These are phyloP conservation scores for Phylloscopus trochiloides DNA, from an alignment of 2,113 vertebrate species.

Conservation along the genomic window DNA sequence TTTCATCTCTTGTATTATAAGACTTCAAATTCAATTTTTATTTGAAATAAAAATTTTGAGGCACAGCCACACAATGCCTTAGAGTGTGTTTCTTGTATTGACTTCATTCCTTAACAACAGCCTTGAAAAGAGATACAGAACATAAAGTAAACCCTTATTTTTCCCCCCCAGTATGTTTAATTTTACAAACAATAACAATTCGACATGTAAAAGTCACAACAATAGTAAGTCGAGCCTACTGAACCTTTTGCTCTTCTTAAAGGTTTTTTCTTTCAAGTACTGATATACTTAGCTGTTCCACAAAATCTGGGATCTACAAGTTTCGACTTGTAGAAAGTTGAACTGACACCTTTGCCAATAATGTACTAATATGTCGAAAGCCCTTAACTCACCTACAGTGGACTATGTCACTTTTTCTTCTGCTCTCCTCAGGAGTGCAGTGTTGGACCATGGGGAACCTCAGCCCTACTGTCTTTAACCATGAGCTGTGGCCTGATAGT, in stretches of 20 bases:
- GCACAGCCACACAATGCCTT: conserved; percentile 2
- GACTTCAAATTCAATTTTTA: conserved; percentile 62
- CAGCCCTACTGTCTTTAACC: background rate
- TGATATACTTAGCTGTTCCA: background rate
- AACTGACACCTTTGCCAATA: background rate
- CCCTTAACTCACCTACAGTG: background rate
- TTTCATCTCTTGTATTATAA: conserved; percentile 39
- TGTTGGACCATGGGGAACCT: background rate
- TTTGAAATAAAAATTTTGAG: conserved; percentile 11
- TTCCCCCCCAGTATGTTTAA: background rate
- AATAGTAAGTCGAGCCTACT: background rate
- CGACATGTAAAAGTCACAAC: background rate
- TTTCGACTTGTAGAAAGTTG: background rate
- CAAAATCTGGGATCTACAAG: background rate
- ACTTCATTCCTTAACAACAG: background rate
- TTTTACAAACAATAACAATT: conserved; percentile 36
- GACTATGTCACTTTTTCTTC: background rate
- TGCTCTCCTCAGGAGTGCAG: background rate
- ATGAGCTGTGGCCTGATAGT: background rate
- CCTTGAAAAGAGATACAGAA: conserved; percentile 32
- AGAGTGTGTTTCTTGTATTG: conserved; percentile 19
- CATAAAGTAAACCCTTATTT: background rate
- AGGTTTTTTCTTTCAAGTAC: background rate
- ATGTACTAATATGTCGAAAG: background rate
- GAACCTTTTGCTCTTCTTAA: background rate